Conservation (phyloP, 2,888 invertebrate species). For the Rhorus exstirpatorius region DNA sequence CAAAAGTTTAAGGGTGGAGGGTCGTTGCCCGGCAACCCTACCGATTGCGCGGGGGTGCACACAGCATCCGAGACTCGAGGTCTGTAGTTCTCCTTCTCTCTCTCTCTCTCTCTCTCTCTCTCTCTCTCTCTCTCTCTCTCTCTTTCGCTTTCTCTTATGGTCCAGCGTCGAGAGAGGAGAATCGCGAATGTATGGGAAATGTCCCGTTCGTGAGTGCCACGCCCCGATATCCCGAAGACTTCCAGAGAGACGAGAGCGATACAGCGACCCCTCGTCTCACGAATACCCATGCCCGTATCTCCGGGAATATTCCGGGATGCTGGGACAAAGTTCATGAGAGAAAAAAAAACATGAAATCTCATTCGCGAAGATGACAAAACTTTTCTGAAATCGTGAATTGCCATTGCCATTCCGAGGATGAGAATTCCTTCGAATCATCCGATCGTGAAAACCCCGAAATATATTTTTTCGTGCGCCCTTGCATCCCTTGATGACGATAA, state of each 20-base stretch:
- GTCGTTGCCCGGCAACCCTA: slow-evolving; percentile 84
- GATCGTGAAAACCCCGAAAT: neutral
- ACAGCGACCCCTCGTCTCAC: neutral
- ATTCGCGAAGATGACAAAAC: neutral
- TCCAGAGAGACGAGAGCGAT: slow-evolving; percentile 45
- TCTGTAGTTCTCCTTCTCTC: slow-evolving; percentile 31
- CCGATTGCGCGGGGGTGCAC: slow-evolving; percentile 64
- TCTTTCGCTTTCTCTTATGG: neutral
- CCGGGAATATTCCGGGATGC: neutral
- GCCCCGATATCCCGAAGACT: slow-evolving; percentile 60
- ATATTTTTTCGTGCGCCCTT: too few relatives aligned
- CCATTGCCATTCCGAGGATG: too few relatives aligned
- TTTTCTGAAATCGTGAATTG: too few relatives aligned
- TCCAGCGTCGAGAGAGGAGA: slow-evolving; percentile 11
- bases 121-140: neutral
- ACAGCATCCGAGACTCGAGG: slow-evolving; percentile 56
- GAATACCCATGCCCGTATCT: neutral
- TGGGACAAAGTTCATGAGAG: slow-evolving; percentile 1
- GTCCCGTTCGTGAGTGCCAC: slow-evolving; percentile 46
- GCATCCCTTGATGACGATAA: neutral
- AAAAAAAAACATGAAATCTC: neutral
- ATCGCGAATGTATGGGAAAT: slow-evolving; percentile 8
- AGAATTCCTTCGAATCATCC: neutral
- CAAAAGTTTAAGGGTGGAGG: slow-evolving; percentile 83
- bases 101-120: slow-evolving; percentile 29